These are phyloP conservation scores for Cirrhinus molitorella DNA, from an alignment of 2,797 vertebrate species.

Conservation along the genomic window DNA sequence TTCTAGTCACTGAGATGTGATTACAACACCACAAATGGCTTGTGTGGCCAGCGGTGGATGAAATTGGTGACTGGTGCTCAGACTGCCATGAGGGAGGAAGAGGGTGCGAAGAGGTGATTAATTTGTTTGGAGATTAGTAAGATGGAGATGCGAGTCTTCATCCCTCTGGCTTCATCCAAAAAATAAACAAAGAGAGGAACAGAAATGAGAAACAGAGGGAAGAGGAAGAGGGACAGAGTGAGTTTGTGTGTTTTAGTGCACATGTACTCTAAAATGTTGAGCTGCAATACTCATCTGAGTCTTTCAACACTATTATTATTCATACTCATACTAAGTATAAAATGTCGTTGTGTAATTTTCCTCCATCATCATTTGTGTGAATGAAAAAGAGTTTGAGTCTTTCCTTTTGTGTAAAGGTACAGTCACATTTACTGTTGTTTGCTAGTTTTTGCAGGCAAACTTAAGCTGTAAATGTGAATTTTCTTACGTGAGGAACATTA, in stretches of 20 bases:
- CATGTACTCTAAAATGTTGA: not conserved
- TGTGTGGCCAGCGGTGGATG: constrained; percentile 46
- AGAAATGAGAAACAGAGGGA: not conserved
- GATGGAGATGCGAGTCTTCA: constrained; percentile 35
- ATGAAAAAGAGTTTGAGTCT: not conserved
- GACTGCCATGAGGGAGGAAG: constrained; percentile 32
- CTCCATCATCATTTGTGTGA: not conserved
- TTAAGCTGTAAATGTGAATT: not conserved
- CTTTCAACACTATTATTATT: not conserved
- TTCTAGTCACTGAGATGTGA: constrained; percentile 47
- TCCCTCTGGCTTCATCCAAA: constrained; percentile 31
- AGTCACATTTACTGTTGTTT: not conserved
- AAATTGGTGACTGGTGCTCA: constrained; percentile 53
- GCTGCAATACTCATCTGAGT: not conserved
- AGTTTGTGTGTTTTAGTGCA: not conserved
- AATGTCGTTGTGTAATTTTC: no score
- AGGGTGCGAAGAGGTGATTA: constrained; percentile 34
- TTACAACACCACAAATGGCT: constrained; percentile 45
- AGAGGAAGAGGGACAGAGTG: not conserved
- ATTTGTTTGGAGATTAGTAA: constrained; percentile 38
- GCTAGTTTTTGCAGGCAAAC: not conserved
- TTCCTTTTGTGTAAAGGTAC: not conserved
- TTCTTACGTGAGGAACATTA: not conserved
- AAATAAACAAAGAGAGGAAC: constrained; percentile 7
- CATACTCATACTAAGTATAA: not conserved